Base-by-base conservation (phyloP, 2,797 vertebrate species). In the Bovichtus diacanthus region DNA sequence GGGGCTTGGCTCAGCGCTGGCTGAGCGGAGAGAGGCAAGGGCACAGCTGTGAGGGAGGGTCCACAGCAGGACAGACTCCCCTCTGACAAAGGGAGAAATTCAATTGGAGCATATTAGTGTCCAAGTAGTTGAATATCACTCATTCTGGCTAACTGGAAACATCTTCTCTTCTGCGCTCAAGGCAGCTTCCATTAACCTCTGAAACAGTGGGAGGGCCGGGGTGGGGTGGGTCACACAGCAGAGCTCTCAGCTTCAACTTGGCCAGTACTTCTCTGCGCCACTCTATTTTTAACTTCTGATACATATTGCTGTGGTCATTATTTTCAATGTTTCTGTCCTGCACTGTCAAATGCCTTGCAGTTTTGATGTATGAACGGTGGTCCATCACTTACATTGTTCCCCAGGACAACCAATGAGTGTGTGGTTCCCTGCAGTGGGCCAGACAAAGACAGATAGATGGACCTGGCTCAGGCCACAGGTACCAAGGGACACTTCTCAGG, bases 291-390 rank as follows among this genome's bases (percentile, higher is more conserved):
- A 93, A 93, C 90, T 88, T 83, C 78, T 80, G 89, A 91, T 94
- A 94, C 93, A 92, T 94, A 94, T 94, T 92, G 91, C 90, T 84
- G 88, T 88, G 88, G 92, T 95, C 93, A 92, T 95, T 95, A 95
- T 94, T 95, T 93, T 90, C 89, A 92, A 88, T 90, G 87, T 94
- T 89, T 90, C 78, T 92, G 92, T 92, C 93, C 90, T 41, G 59
- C 76, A 77, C 93, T 94, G 94, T 95, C 94, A 94, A 93, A 91
- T 75, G 82, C 90, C 87, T 83, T 74, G 92, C 89, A 82, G 90
- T 85, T 92, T 93, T 95, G 94, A 95, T 94, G 88, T 92, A 95
- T 95, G 94, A 94, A 95, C 67, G 86, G 88, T 80, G 91, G 93
- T 94, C 92, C 92, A 93, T 95, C 94, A 95, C 90, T 93, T 92